Evolutionary conservation across 1,140 invertebrate genomes (phyloP).

Genomic region (Chelonus insularis): DNA sequence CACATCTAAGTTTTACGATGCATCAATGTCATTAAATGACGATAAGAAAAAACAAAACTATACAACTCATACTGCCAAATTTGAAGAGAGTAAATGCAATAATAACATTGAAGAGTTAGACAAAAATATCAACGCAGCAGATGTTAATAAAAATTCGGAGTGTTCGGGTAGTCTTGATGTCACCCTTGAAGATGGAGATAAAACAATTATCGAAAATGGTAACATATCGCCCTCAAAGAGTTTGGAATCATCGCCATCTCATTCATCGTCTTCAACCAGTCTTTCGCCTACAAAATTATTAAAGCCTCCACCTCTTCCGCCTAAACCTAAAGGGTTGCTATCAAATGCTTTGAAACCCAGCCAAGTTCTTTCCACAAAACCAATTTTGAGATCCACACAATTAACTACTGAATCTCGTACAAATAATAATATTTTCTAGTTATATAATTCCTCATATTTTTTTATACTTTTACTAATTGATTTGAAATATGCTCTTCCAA

Average conservation of each 20-base stretch:
- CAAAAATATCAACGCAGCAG: slow-evolving; percentile 23
- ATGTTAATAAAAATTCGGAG: slow-evolving; percentile 30
- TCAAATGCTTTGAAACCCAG: slow-evolving; percentile 41
- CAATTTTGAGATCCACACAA: slow-evolving; percentile 42
- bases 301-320: slow-evolving; percentile 56
- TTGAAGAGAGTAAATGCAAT: slow-evolving; percentile 1
- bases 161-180: slow-evolving; percentile 40
- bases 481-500: too few relatives aligned
- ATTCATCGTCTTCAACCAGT: neutral
- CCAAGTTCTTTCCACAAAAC: slow-evolving; percentile 45
- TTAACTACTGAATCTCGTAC: slow-evolving; percentile 33
- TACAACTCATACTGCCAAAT: slow-evolving; percentile 14
- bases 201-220: slow-evolving; percentile 51
- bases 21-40: slow-evolving; percentile 26
- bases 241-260: neutral
- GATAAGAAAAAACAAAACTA: slow-evolving; percentile 39
- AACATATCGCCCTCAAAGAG: slow-evolving; percentile 30
- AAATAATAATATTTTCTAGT: slow-evolving; percentile 40
- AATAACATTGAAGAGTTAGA: slow-evolving; percentile 9
- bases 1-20: slow-evolving; percentile 53
- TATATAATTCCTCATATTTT: neutral
- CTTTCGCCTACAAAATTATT: slow-evolving; percentile 42
- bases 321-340: slow-evolving; percentile 54
- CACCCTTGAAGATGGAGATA: slow-evolving; percentile 49
- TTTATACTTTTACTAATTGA: neutral